Conservation (phyloP, 1,140 invertebrate species). For the Theocolax elegans region DNA sequence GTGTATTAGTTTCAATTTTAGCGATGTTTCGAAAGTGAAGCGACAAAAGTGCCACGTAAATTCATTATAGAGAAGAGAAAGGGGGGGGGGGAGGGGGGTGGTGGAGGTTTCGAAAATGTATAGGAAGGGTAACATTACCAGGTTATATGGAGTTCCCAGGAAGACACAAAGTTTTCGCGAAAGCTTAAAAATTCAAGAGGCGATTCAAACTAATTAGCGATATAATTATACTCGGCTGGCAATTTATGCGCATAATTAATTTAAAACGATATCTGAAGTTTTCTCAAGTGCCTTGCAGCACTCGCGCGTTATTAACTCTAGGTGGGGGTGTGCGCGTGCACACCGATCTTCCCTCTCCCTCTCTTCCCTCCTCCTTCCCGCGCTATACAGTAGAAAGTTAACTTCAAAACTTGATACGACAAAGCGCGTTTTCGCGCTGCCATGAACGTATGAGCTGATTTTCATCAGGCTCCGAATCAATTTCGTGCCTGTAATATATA, state of each 20-base stretch:
- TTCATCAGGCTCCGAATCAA: constrained; percentile 19
- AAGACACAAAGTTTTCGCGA: constrained; percentile 17
- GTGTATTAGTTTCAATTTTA: background rate
- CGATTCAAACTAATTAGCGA: constrained; percentile 43
- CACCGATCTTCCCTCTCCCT: background rate
- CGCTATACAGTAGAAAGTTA: constrained; percentile 1
- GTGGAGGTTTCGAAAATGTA: constrained; percentile 15
- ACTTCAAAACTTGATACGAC: constrained; percentile 32
- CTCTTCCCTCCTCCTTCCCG: background rate
- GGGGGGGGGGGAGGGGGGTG: too few relatives aligned
- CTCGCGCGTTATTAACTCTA: constrained; percentile 39
- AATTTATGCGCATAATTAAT: constrained; percentile 44
- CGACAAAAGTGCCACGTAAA: background rate
- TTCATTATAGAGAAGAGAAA: background rate
- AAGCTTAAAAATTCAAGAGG: constrained; percentile 38
- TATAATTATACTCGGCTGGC: constrained; percentile 35
- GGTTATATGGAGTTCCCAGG: background rate
- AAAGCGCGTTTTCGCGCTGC: constrained; percentile 23
- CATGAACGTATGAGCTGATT: constrained; percentile 21
- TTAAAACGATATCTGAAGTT: constrained; percentile 42
- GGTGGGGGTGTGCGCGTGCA: background rate
- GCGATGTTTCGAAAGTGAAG: background rate
- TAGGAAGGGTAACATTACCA: background rate
- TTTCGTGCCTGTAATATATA: background rate
- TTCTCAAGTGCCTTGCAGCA: constrained; percentile 35